Base-by-base conservation (phyloP, 2,797 vertebrate species). In the Trematomus bernacchii region DNA sequence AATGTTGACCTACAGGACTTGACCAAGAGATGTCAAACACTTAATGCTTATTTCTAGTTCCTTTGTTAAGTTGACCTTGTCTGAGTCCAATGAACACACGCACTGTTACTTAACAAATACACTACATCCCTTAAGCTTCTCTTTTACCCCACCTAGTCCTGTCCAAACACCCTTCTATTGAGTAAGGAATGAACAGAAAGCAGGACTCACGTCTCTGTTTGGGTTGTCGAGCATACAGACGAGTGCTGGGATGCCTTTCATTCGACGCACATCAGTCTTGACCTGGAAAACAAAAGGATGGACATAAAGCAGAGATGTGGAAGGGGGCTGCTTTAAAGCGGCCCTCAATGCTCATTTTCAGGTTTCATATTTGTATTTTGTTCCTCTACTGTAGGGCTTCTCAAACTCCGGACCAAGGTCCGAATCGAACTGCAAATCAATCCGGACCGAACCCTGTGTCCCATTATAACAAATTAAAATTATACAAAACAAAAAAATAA, bases 241-340 rank as follows among this genome's bases (percentile, higher is more conserved):
- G 16, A 99, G 92, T 0, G 97, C 94, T 0, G 98, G 98, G 74
- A 99, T 98, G 58, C 98, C 98, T 91, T 99, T 99, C 78, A 99
- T 73, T 40, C 94, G 92, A 59, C 95, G 93, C 33, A 96, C 94
- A 1, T 96, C 94, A 15, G 93, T 87, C 74, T 96, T 96, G 62
- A 96, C 92, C 95, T 96, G 76, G 16, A 88, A 64, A 66, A 5
- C 0, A 66, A 70, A 70, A 43, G 15, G 3, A 47, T 2, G 18
- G 10, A 50, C 1, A 3, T 54, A 2, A 37, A 62, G 18, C 0
- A 8, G 2, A 40, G 14, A 8, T 19, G 42, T 46, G 42, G 21
- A 43, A 1, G 3, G 1, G n/a, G 9, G 11, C n/a, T 40, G 37
- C 18, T 37, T 37, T 37, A 37, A 37, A 37, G 8, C 6, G 33